Evolutionary conservation across 2,113 vertebrate species (phyloP).

Genomic region (Oceanites oceanicus): DNA sequence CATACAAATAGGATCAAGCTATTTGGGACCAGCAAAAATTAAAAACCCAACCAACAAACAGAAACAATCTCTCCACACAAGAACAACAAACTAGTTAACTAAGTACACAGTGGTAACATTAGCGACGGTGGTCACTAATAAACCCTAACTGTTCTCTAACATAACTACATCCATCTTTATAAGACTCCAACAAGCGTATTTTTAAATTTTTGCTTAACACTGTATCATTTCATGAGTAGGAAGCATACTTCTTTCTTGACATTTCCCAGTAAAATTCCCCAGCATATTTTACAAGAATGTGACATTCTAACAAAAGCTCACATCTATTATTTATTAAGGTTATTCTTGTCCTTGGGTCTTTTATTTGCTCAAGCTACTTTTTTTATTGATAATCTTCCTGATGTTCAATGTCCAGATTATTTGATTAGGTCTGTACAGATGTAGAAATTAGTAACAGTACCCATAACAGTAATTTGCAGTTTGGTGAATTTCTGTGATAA

Average conservation of each 20-base stretch:
- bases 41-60: background rate
- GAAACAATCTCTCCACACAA: background rate
- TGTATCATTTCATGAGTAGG: background rate
- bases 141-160: background rate
- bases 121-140: background rate
- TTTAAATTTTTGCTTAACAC: background rate
- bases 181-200: background rate
- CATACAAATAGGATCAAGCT: slow-evolving; percentile 57
- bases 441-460: background rate
- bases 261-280: background rate
- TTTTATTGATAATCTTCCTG: background rate
- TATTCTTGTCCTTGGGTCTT: background rate
- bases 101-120: too few relatives aligned
- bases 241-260: background rate
- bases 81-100: background rate
- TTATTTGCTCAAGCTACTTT: background rate
- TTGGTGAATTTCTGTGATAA: background rate
- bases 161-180: background rate
- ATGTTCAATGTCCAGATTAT: background rate
- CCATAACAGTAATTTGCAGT: background rate
- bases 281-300: background rate
- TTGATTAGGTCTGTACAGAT: background rate
- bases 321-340: background rate
- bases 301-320: background rate
- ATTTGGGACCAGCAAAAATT: slow-evolving; percentile 12